Conservation (phyloP, 2,888 invertebrate genomes). For the Drosophila lacicola region DNA sequence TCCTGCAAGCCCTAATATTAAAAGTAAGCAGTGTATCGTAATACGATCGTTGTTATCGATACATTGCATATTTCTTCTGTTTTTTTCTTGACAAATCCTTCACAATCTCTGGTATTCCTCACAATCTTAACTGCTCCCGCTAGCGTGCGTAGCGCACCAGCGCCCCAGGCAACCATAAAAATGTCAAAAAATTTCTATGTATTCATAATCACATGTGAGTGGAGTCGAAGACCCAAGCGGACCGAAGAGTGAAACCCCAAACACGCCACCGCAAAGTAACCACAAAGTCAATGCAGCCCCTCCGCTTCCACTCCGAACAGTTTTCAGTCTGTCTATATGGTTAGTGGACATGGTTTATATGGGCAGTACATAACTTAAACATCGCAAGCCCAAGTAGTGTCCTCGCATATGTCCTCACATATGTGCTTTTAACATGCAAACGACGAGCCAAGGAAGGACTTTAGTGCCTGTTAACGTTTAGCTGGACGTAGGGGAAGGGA, state of each 20-base stretch:
- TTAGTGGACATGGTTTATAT: conserved; percentile 48
- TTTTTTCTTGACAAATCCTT: conserved; percentile 25
- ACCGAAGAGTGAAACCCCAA: conserved; percentile 57
- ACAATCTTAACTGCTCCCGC: conserved; percentile 42
- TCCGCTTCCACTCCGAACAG: conserved; percentile 7
- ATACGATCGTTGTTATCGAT: conserved; percentile 54
- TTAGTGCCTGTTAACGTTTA: conserved; percentile 55
- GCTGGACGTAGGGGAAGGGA: conserved; percentile 5
- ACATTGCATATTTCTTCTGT: conserved; percentile 4
- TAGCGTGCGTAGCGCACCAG: conserved; percentile 37
- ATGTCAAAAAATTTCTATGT: conserved; percentile 71
- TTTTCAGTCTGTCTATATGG: conserved; percentile 35
- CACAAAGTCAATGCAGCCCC: conserved; percentile 53
- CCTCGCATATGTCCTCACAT: conserved; percentile 47
- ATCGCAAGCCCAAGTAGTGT: conserved; percentile 48
- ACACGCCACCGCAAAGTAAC: conserved; percentile 75
- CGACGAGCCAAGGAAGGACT: conserved; percentile 47
- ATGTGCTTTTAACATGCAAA: conserved; percentile 79
- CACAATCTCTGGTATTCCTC: conserved; percentile 31
- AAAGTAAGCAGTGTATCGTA: conserved; percentile 26
- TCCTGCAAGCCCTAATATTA: neutral
- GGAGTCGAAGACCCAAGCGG: conserved; percentile 28
- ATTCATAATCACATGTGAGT: conserved; percentile 73
- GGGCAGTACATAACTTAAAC: conserved; percentile 67
- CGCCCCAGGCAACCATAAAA: conserved; percentile 73